Evolutionary conservation across 1,140 invertebrate genomes (phyloP).

Genomic region (Alviniconcha marisindica): DNA sequence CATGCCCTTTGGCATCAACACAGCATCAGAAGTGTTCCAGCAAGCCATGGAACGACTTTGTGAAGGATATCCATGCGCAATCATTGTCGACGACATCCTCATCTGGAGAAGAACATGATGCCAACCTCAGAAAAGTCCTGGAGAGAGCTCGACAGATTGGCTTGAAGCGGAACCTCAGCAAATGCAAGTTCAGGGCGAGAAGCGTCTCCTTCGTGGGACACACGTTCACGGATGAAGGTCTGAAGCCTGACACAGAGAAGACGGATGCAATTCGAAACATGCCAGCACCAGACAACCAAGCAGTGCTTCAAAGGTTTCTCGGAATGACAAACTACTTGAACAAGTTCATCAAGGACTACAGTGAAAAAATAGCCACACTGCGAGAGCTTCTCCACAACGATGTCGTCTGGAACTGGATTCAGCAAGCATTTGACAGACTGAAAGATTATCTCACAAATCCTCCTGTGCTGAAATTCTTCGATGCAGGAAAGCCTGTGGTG

Average conservation of each 20-base stretch:
- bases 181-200: constrained; percentile 61
- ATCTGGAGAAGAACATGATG: constrained; percentile 42
- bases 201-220: too few species aligned
- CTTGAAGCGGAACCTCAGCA: background rate
- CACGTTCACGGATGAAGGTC: too few species aligned
- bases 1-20: constrained; percentile 16
- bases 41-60: constrained; percentile 40
- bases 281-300: constrained; percentile 39
- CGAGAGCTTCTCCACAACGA: background rate
- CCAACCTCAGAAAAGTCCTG: constrained; percentile 25
- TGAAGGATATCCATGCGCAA: constrained; percentile 54
- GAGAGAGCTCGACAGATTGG: constrained; percentile 40
- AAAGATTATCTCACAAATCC: constrained; percentile 11
- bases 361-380: constrained; percentile 36
- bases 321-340: constrained; percentile 72
- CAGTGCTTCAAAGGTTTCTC: constrained; percentile 53
- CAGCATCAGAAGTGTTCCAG: background rate
- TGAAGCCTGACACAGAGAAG: too few species aligned
- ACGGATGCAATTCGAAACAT: constrained; percentile 58
- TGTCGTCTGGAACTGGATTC: background rate
- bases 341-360: constrained; percentile 69
- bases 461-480: constrained; percentile 40
- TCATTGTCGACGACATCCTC: constrained; percentile 2
- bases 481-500: constrained; percentile 22
- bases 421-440: background rate